These are phyloP conservation scores for Hemiprocne comata DNA, from an alignment of 2,113 vertebrate species.

Conservation along the genomic window DNA sequence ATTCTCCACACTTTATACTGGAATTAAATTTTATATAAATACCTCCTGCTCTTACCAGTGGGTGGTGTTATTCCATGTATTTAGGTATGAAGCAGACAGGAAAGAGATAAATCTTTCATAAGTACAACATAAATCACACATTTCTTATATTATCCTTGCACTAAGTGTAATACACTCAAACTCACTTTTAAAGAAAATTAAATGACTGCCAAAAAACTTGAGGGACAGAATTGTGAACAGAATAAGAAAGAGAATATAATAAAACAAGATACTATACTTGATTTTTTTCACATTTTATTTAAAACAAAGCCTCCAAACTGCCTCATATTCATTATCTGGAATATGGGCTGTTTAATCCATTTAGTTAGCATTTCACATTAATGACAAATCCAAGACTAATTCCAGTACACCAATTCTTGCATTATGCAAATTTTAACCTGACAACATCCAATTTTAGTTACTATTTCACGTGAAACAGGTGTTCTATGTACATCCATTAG, in stretches of 20 bases:
- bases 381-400: conserved; percentile 36
- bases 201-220: conserved; percentile 51
- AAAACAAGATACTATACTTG: conserved; percentile 57
- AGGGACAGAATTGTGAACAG: conserved; percentile 37
- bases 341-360: not conserved
- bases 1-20: conserved; percentile 80
- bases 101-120: conserved; percentile 91
- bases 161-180: conserved; percentile 70
- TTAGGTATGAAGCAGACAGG: conserved; percentile 89
- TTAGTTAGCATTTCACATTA: conserved; percentile 10
- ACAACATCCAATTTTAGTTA: not conserved
- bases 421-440: conserved; percentile 38
- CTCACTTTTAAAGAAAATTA: conserved; percentile 61
- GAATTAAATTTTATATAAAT: conserved; percentile 85
- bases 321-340: conserved; percentile 30
- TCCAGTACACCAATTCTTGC: not conserved
- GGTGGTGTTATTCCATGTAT: conserved; percentile 89
- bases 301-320: conserved; percentile 47
- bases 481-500: conserved; percentile 15
- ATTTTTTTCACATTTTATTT: conserved; percentile 62
- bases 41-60: conserved; percentile 99
- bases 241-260: conserved; percentile 50
- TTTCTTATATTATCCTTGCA: conserved; percentile 74
- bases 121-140: conserved; percentile 82
- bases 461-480: conserved; percentile 30